phyloP scores from a whole-genome alignment of 2,113 vertebrate species.

The Thamnaconus septentrionalis region DNA sequence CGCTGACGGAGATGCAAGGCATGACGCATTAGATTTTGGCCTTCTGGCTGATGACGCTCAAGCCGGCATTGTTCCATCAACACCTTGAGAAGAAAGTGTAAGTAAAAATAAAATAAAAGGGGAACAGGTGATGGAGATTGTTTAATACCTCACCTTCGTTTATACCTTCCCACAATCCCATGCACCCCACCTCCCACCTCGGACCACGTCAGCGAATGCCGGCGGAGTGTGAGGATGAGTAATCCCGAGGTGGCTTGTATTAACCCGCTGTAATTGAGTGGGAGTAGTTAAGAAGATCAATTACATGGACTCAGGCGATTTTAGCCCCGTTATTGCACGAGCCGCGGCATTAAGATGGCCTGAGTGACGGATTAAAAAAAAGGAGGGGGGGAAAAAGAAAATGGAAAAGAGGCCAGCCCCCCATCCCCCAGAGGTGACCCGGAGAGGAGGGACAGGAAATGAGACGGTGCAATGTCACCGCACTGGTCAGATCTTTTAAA shows the following conservation, averaged over 20 bases:
- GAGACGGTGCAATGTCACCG: conserved; percentile 13
- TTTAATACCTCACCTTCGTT: background rate
- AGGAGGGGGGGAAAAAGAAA: conserved; percentile 13
- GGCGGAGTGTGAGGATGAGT: conserved; percentile 26
- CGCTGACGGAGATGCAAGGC: background rate
- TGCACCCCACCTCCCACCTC: conserved; percentile 25
- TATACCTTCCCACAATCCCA: conserved; percentile 27
- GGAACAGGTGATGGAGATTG: background rate
- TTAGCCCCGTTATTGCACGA: conserved; percentile 42
- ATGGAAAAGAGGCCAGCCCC: too few relatives aligned
- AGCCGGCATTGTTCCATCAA: too few relatives aligned
- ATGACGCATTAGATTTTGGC: too few relatives aligned
- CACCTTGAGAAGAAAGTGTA: conserved; percentile 22
- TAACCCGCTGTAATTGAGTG: conserved; percentile 70
- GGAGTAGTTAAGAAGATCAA: conserved; percentile 68
- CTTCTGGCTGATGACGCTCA: too few relatives aligned
- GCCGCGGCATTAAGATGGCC: conserved; percentile 31
- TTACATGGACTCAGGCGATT: conserved; percentile 48
- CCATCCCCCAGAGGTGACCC: conserved; percentile 14
- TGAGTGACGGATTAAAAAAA: conserved; percentile 25
- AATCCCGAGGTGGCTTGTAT: conserved; percentile 52
- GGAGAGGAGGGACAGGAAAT: conserved; percentile 4
- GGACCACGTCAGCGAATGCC: conserved; percentile 26
- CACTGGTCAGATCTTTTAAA: conserved; percentile 15
- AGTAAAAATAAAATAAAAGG: conserved; percentile 16